Evolutionary conservation across 1,140 invertebrate species (phyloP).

Genomic region (Scaptomyza montana): DNA sequence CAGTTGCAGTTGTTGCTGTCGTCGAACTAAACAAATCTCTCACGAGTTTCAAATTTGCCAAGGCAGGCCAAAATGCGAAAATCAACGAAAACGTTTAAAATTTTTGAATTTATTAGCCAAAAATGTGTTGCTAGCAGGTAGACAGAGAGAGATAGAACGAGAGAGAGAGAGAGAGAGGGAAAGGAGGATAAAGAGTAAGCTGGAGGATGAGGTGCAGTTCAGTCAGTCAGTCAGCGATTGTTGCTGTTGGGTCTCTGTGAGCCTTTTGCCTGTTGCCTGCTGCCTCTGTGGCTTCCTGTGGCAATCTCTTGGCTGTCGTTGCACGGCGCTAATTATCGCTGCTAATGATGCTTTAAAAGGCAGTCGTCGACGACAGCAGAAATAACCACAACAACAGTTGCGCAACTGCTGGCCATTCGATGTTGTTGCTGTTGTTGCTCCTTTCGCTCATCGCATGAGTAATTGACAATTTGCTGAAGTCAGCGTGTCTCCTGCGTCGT

Average conservation of each 20-base stretch:
- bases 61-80: slow-evolving; percentile 39
- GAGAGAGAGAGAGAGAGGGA: neutral
- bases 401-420: slow-evolving; percentile 40
- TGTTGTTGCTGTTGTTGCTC: slow-evolving; percentile 40
- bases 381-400: slow-evolving; percentile 35
- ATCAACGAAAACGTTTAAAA: slow-evolving; percentile 67
- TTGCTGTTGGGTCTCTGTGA: slow-evolving; percentile 19
- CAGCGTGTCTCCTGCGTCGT: slow-evolving; percentile 75
- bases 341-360: slow-evolving; percentile 83
- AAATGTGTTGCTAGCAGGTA: slow-evolving; percentile 38
- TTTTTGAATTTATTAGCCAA: slow-evolving; percentile 81
- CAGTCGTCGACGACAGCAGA: slow-evolving; percentile 73
- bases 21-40: slow-evolving; percentile 67
- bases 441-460: slow-evolving; percentile 79
- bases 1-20: slow-evolving; percentile 37
- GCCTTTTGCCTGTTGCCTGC: neutral
- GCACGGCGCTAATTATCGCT: slow-evolving; percentile 83
- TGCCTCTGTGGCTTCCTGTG: slow-evolving; percentile 41
- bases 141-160: neutral
- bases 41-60: slow-evolving; percentile 80
- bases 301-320: slow-evolving; percentile 78
- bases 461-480: slow-evolving; percentile 83
- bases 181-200: neutral
- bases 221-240: slow-evolving; percentile 31
- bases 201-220: slow-evolving; percentile 7